A percentile compares a stretch with the other conserved stretches of the same genome.
Conservation (phyloP, 2,797 vertebrate species). For the Trachops cirrhosus region DNA sequence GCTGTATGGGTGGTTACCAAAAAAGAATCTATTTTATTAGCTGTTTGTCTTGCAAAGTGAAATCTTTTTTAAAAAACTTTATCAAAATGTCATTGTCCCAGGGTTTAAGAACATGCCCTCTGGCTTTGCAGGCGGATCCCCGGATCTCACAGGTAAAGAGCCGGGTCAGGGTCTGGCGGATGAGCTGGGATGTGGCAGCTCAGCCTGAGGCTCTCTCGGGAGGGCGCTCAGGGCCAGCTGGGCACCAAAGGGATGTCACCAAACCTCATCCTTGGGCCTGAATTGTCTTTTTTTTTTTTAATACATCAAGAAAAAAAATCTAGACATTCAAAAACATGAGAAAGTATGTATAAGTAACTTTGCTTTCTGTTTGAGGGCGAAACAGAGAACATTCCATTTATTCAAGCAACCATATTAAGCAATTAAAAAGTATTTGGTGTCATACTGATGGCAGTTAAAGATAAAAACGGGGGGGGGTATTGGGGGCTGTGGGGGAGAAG, state of each 20-base stretch:
- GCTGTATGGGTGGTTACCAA: conserved; percentile 76
- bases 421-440: conserved; percentile 46
- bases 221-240: neutral
- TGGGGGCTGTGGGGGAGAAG: neutral
- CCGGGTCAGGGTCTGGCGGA: neutral
- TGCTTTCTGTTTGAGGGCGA: conserved; percentile 47
- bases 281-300: neutral
- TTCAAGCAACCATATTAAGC: conserved; percentile 8
- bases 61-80: conserved; percentile 62
- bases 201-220: neutral
- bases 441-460: neutral
- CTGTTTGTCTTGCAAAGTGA: conserved; percentile 76
- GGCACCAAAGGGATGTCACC: neutral
- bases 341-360: neutral
- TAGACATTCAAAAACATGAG: conserved; percentile 1
- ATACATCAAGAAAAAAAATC: conserved; percentile 7
- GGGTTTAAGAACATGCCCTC: conserved; percentile 30
- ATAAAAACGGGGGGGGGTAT: neutral
- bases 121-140: conserved; percentile 9
- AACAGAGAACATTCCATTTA: conserved; percentile 12
- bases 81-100: conserved; percentile 64
- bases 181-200: neutral
- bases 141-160: neutral
- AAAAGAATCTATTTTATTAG: conserved; percentile 78
- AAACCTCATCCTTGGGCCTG: neutral